phyloP scores from a whole-genome alignment of 2,888 invertebrate species.

The Elysia crispata region DNA sequence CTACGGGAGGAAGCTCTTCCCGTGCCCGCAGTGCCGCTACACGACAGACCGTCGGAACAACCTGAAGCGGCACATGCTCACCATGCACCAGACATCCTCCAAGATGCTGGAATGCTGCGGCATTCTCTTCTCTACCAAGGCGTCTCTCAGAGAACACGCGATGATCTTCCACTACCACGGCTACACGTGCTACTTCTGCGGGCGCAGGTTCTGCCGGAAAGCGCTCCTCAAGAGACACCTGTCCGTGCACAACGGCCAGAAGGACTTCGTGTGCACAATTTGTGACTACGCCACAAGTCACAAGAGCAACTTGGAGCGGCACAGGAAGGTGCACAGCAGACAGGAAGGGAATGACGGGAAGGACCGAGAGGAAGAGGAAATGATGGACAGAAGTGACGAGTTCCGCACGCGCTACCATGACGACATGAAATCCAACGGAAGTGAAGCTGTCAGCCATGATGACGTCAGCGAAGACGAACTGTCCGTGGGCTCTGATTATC shows the following conservation, averaged over 20 bases:
- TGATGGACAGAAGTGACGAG: background rate
- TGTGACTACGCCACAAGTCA: slow-evolving; percentile 79
- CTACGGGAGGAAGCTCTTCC: slow-evolving; percentile 69
- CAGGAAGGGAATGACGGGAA: slow-evolving; percentile 60
- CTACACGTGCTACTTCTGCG: slow-evolving; percentile 77
- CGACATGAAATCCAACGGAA: slow-evolving; percentile 47
- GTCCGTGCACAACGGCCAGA: slow-evolving; percentile 78
- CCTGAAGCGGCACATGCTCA: slow-evolving; percentile 77
- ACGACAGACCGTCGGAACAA: slow-evolving; percentile 77
- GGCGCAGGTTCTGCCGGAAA: slow-evolving; percentile 77
- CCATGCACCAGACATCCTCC: slow-evolving; percentile 77
- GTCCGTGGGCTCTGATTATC: slow-evolving; percentile 55
- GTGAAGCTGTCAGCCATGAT: slow-evolving; percentile 41
- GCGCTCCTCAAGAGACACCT: slow-evolving; percentile 78
- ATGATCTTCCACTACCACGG: slow-evolving; percentile 77
- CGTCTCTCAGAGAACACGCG: slow-evolving; percentile 77
- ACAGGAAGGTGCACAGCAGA: slow-evolving; percentile 75
- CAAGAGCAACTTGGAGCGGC: slow-evolving; percentile 79
- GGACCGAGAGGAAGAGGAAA: slow-evolving; percentile 40
- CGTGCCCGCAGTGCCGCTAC: slow-evolving; percentile 76
- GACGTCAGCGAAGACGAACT: slow-evolving; percentile 53
- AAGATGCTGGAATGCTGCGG: slow-evolving; percentile 77
- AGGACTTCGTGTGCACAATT: slow-evolving; percentile 77
- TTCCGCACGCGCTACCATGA: background rate
- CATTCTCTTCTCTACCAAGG: slow-evolving; percentile 77